phyloP scores from a whole-genome alignment of 1,140 invertebrate genomes.

The Nilaparvata lugens region DNA sequence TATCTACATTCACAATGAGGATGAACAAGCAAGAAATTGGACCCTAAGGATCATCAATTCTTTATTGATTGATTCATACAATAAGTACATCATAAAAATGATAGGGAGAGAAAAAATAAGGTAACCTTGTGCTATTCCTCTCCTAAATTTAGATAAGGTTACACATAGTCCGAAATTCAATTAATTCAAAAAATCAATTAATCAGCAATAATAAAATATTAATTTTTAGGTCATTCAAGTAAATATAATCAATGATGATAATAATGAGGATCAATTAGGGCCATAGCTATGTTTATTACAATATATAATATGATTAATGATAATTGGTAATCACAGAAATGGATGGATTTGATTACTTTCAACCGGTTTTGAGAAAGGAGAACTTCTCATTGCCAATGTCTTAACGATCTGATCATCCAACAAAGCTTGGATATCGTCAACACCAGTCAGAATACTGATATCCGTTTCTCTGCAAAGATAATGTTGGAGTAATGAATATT shows the following conservation, averaged over 20 bases:
- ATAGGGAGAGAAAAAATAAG: too few relatives aligned
- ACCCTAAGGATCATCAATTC: too few relatives aligned
- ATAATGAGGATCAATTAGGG: neutral
- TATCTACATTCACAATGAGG: too few relatives aligned
- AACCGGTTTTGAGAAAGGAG: constrained; percentile 85
- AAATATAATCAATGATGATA: neutral
- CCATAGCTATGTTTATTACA: neutral
- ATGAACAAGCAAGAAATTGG: too few relatives aligned
- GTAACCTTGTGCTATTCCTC: too few relatives aligned
- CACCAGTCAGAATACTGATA: constrained; percentile 62
- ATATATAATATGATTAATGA: neutral
- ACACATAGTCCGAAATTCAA: too few relatives aligned
- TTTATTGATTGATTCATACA: too few relatives aligned
- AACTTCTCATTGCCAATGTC: constrained; percentile 80
- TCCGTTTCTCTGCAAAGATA: constrained; percentile 52
- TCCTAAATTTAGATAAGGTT: too few relatives aligned
- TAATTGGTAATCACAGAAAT: neutral
- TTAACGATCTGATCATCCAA: constrained; percentile 86
- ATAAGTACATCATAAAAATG: too few relatives aligned
- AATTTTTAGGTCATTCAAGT: neutral
- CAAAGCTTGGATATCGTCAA: constrained; percentile 78
- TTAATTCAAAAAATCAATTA: too few relatives aligned
- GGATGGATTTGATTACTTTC: constrained; percentile 38
- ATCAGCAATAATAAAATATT: too few relatives aligned
- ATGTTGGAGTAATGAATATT: neutral